Conservation (phyloP, 2,797 vertebrate genomes). For the Takifugu rubripes region DNA sequence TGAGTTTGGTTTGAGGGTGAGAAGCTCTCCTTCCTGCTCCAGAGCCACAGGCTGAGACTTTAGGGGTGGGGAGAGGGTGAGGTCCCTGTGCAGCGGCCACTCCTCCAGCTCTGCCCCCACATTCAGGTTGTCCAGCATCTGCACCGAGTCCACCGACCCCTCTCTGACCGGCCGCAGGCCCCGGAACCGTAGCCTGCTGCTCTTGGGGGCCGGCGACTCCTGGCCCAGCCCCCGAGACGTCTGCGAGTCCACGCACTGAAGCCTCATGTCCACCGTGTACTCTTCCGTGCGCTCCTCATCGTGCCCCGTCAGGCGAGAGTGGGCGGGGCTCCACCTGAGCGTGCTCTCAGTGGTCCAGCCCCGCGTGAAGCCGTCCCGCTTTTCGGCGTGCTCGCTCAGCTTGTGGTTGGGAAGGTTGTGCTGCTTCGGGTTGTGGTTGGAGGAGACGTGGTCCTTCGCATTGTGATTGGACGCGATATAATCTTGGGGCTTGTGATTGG, state of each 20-base stretch:
- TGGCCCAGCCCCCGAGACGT: constrained; percentile 55
- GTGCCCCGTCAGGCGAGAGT: constrained; percentile 83
- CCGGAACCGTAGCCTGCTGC: constrained; percentile 71
- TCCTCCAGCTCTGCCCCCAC: constrained; percentile 88
- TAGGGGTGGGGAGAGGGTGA: constrained; percentile 93
- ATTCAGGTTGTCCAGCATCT: constrained; percentile 96
- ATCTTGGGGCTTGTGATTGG: constrained; percentile 76
- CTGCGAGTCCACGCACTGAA: constrained; percentile 76
- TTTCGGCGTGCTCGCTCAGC: constrained; percentile 67
- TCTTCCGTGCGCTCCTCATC: constrained; percentile 87
- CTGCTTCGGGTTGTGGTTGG: constrained; percentile 76
- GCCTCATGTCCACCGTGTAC: constrained; percentile 94
- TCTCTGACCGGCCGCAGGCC: constrained; percentile 74
- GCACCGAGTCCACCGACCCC: constrained; percentile 87
- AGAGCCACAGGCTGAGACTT: constrained; percentile 90
- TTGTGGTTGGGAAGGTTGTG: constrained; percentile 76
- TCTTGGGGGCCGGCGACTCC: constrained; percentile 65
- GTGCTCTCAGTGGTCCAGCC: constrained; percentile 80
- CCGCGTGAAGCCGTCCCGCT: constrained; percentile 75
- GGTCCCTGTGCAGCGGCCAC: constrained; percentile 92
- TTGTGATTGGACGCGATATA: constrained; percentile 83
- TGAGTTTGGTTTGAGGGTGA: constrained; percentile 88
- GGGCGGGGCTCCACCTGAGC: constrained; percentile 83
- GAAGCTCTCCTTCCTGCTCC: constrained; percentile 88
- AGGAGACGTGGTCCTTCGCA: constrained; percentile 74